Base-by-base conservation (phyloP, 2,113 vertebrate species). In the Cygnus buccinator region DNA sequence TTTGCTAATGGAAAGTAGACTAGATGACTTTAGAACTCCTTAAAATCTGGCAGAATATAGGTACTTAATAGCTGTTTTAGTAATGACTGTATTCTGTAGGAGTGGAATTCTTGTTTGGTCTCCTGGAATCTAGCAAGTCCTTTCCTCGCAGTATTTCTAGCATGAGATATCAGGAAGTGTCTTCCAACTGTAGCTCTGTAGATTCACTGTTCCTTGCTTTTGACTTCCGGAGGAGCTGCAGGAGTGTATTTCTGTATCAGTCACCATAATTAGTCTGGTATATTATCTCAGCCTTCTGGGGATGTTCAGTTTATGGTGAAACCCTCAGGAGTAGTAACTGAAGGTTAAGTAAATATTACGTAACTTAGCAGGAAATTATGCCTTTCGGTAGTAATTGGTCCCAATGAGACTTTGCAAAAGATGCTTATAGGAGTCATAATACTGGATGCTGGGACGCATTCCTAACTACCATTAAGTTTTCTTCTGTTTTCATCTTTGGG, bases 361-460 rank as follows among this genome's bases (percentile, higher is more conserved):
- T 44, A 37, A 41, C 9, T 23, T 6, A 19, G 57, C 31, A 84
- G 50, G 46, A 72, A 68, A 46, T 44, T 2, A 6, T 71, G 19
- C 26, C n/a, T 84, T 55, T 61, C 71, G 16, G 12, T 72, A 44
- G 10, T 59, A 33, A 39, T 50, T 33, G 20, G 17, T 54, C 18
- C 46, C 62, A 29, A 1, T 44, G 20, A 63, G 57, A 62, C 23
- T 67, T 84, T 63, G 21, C 62, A 84, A 77, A 48, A 9, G 28
- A 4, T 70, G 9, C 33, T 62, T 89, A 13, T 0, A 35, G 39
- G 43, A 63, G 9, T 54, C 7, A 0, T 80, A 29, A 0, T 41
- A 15, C 3, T 7, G 13, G 23, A 7, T 52, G 23, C 22, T 16
- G 5, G 23, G 12, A 1, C 10, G 12, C 33, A 43, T 43, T 39